These are phyloP conservation scores for Lysiphlebus fabarum DNA, from an alignment of 1,140 invertebrate species.

Conservation along the genomic window DNA sequence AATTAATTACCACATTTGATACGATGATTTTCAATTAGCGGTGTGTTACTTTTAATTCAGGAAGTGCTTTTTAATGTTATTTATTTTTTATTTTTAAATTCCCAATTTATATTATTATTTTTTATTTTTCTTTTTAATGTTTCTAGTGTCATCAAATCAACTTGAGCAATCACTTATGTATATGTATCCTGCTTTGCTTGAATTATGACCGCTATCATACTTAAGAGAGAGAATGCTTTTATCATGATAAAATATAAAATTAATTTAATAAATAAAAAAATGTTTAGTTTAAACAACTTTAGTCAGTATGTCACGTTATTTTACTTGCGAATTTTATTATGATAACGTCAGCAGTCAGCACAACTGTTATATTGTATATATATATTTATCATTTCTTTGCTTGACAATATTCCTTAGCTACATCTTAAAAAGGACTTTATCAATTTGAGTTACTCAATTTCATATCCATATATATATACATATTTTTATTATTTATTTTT, in stretches of 20 bases:
- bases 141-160: too few relatives aligned
- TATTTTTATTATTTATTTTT: too few relatives aligned
- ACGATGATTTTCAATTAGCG: slow-evolving; percentile 12
- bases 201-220: slow-evolving; percentile 17
- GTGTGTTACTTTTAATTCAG: slow-evolving; percentile 7
- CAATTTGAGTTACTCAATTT: background rate
- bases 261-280: background rate
- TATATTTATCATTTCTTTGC: slow-evolving; percentile 10
- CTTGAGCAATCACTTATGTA: background rate
- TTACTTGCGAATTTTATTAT: background rate
- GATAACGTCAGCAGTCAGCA: slow-evolving; percentile 12
- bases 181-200: slow-evolving; percentile 13
- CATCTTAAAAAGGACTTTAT: background rate
- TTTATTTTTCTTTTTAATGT: too few relatives aligned
- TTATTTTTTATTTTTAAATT: too few relatives aligned
- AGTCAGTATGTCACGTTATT: too few relatives aligned
- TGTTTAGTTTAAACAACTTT: background rate
- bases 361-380: slow-evolving; percentile 6
- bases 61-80: too few relatives aligned
- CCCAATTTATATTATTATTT: too few relatives aligned
- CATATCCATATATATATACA: too few relatives aligned
- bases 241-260: slow-evolving; percentile 1
- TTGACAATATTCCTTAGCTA: slow-evolving; percentile 4
- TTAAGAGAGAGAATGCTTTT: background rate
- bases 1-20: background rate